Base-by-base conservation (phyloP, 2,113 vertebrate genomes). In the Tachuris rubrigastra region DNA sequence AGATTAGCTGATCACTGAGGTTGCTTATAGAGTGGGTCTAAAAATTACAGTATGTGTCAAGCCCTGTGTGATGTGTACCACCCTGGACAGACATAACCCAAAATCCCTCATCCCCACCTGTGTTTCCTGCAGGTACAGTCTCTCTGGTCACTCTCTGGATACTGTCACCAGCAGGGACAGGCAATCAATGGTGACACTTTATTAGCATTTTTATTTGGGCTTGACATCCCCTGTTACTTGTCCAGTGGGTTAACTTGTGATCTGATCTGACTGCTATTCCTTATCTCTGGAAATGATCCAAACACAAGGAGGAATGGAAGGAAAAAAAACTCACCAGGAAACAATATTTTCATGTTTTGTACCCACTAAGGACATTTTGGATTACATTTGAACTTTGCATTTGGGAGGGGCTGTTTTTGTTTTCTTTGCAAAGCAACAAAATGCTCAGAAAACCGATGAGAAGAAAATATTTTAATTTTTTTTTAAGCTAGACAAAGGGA, bases 251-350 rank as follows among this genome's bases (percentile, higher is more conserved):
- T 82, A 81, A 55, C 23, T 33, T 62, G 41, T 59, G 75, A 62
- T 89, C 63, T 58, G 71, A 69, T 83, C 63, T 76, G 58, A 79
- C 49, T 65, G 37, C 37, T 52, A n/a, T 50, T 31, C 37, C 67
- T 90, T 85, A 83, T 62, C 94, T 88, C 85, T 93, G 78, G 82
- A 90, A 79, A 79, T 19, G 16, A 49, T 60, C 49, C 87, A 75
- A 82, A 89, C 6, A 21, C 31, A 27, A 46, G 22, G 23, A 92
- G 28, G 68, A 84, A 73, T 53, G 14, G 73, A 74, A 59, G 31
- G 25, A 21, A 53, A 71, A 71, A 73, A 78, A 22, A 21, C 12
- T 60, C 65, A 22, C 6, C 63, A 39, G 16, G 24, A 87, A 77
- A 47, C 14, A 27, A n/a, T 1, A 0, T 84, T 46, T 58, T 77